Base-by-base conservation (phyloP, 2,113 vertebrate genomes). In the Conger conger region DNA sequence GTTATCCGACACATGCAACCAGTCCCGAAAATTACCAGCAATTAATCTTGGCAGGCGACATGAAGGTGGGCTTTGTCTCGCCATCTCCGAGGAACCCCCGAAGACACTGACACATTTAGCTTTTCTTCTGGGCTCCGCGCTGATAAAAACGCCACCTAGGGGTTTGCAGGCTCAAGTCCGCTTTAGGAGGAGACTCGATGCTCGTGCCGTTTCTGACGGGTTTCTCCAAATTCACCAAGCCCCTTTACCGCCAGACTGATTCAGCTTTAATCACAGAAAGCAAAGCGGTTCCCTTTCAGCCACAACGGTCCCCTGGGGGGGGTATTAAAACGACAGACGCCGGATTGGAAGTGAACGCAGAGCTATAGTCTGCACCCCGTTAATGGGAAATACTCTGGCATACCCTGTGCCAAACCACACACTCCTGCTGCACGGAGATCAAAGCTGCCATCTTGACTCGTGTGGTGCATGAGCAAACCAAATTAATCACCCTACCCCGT, bases 211-310 rank as follows among this genome's bases (percentile, higher is more conserved):
- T 89, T 89, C 76, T 27, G 85, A 90, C 88, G n/a, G 27, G 90
- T 91, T 89, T 87, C 86, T 89, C 89, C 77, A 81, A 79, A 89
- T 87, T 87, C 88, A 89, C 87, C 88, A 78, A 86, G 81, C 84
- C 85, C 79, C 86, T 92, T 92, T 89, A 93, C 86, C 86, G 88
- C 87, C 81, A 77, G 35, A 82, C 86, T 91, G 86, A 76, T 89
- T 93, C 91, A 87, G 84, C 57, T 87, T 91, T 89, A 89, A 88
- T 87, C 91, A 85, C 80, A 83, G 85, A 84, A 86, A 87, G 89
- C 86, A 35, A 90, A 86, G 85, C 83, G 45, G 1, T 54, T 33
- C 80, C 81, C 50, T 88, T 76, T 88, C 85, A 87, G 85, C 57
- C 57, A 86, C 37, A 23, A 30, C 50, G 84, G 77, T 86, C 86